Evolutionary conservation across 2,113 vertebrate species (phyloP).

Genomic region (Datnioides undecimradiatus): DNA sequence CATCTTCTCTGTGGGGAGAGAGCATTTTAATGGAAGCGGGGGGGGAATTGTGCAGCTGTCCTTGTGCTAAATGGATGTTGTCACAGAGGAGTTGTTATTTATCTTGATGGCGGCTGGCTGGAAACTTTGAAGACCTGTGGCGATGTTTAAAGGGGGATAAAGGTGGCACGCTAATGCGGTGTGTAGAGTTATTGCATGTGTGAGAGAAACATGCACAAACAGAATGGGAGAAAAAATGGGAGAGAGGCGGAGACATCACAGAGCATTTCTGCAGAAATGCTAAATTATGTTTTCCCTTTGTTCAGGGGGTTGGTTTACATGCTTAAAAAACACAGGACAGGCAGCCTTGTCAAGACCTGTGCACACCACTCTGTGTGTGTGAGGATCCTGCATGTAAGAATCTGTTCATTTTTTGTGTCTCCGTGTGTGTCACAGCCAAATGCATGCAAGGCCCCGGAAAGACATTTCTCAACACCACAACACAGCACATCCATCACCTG

Average conservation of each 20-base stretch:
- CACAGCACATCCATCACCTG: constrained; percentile 1
- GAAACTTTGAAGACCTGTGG: constrained; percentile 53
- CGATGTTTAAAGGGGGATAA: constrained; percentile 51
- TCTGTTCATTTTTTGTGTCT: neutral
- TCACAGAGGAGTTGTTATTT: constrained; percentile 61
- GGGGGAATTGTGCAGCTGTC: constrained; percentile 45
- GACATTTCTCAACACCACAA: constrained; percentile 17
- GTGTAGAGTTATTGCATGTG: constrained; percentile 26
- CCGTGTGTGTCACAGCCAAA: constrained; percentile 11
- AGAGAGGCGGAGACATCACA: neutral
- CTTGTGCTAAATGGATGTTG: constrained; percentile 69
- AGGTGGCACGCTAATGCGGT: constrained; percentile 30
- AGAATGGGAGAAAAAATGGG: neutral
- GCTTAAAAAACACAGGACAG: constrained; percentile 34
- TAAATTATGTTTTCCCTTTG: constrained; percentile 7
- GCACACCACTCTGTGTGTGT: neutral
- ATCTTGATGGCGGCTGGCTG: constrained; percentile 14
- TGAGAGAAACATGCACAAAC: constrained; percentile 1
- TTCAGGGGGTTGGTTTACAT: constrained; percentile 28
- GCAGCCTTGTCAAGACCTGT: neutral
- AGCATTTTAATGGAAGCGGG: constrained; percentile 54
- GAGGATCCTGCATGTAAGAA: neutral
- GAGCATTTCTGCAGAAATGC: constrained; percentile 17
- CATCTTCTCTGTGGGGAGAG: constrained; percentile 45
- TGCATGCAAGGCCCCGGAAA: constrained; percentile 14